phyloP scores from a whole-genome alignment of 2,797 vertebrate genomes.

The Xyrichtys novacula region DNA sequence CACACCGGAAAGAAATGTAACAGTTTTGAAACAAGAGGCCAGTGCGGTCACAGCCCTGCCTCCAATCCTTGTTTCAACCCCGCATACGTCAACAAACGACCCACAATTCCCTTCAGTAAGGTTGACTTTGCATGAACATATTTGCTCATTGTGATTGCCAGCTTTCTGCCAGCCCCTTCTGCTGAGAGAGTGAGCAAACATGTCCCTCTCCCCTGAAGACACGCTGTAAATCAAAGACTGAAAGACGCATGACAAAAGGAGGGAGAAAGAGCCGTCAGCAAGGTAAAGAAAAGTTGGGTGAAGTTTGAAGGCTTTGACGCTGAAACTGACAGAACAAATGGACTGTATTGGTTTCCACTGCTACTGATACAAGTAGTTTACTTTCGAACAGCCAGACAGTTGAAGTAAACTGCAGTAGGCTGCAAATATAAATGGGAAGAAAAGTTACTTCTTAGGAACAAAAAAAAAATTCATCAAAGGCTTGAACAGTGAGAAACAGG shows the following conservation, averaged over 20 bases:
- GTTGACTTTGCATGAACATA: constrained; percentile 72
- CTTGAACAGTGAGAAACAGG: constrained; percentile 12
- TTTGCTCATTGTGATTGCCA: constrained; percentile 79
- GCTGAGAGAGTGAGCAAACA: constrained; percentile 77
- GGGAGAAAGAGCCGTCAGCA: constrained; percentile 56
- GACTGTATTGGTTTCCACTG: constrained; percentile 45
- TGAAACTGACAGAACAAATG: constrained; percentile 58
- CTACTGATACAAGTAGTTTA: constrained; percentile 36
- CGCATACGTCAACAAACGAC: constrained; percentile 58
- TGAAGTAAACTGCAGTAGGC: constrained; percentile 2
- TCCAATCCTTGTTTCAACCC: constrained; percentile 40
- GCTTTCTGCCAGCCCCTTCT: constrained; percentile 75
- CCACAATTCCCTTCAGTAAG: constrained; percentile 53
- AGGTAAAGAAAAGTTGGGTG: constrained; percentile 63
- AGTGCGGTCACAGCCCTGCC: constrained; percentile 37
- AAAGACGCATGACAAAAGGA: constrained; percentile 70
- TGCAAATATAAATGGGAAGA: constrained; percentile 9
- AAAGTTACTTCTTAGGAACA: constrained; percentile 12
- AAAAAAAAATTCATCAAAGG: constrained; percentile 6
- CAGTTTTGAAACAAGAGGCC: constrained; percentile 58
- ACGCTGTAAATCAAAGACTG: constrained; percentile 64
- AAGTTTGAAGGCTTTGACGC: constrained; percentile 48
- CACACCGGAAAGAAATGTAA: constrained; percentile 61
- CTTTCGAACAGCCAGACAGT: constrained; percentile 10
- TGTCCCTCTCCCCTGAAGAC: constrained; percentile 42